Percentiles rank a stretch among this genome's conserved stretches.
phyloP scores from a whole-genome alignment of 1,140 invertebrate species.

The Schlechtendalia chinensis region DNA sequence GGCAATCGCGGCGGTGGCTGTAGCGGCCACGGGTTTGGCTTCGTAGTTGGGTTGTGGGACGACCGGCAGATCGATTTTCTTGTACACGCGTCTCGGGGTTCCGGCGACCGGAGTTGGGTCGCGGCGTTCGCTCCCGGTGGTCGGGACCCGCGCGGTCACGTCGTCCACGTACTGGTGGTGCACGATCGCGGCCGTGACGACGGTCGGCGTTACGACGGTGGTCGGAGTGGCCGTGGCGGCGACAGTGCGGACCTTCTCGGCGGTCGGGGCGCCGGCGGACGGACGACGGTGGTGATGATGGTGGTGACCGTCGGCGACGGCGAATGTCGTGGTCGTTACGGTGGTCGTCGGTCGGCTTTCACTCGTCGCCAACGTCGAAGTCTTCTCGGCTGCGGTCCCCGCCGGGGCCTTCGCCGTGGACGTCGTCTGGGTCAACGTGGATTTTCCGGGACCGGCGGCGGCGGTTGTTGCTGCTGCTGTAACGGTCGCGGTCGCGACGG shows the following conservation, averaged over 20 bases:
- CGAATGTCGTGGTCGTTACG: slow-evolving; percentile 48
- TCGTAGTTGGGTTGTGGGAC: slow-evolving; percentile 56
- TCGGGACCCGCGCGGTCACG: background rate
- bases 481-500: no score
- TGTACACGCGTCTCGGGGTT: background rate
- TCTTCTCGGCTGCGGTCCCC: no score
- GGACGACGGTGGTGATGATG: slow-evolving; percentile 52
- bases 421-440: no score
- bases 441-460: no score
- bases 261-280: background rate
- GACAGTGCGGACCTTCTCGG: background rate
- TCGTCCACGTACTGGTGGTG: background rate
- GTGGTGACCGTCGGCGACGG: slow-evolving; percentile 53
- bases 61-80: slow-evolving; percentile 51
- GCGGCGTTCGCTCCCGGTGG: no score
- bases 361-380: no score
- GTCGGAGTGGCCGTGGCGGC: slow-evolving; percentile 54
- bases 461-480: no score
- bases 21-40: background rate
- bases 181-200: slow-evolving; percentile 52
- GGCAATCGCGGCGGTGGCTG: background rate
- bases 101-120: no score
- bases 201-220: slow-evolving; percentile 52
- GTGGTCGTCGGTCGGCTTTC: background rate
- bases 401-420: no score